These are phyloP conservation scores for Drosophila seguyi DNA, from an alignment of 1,140 invertebrate genomes.

Conservation along the genomic window DNA sequence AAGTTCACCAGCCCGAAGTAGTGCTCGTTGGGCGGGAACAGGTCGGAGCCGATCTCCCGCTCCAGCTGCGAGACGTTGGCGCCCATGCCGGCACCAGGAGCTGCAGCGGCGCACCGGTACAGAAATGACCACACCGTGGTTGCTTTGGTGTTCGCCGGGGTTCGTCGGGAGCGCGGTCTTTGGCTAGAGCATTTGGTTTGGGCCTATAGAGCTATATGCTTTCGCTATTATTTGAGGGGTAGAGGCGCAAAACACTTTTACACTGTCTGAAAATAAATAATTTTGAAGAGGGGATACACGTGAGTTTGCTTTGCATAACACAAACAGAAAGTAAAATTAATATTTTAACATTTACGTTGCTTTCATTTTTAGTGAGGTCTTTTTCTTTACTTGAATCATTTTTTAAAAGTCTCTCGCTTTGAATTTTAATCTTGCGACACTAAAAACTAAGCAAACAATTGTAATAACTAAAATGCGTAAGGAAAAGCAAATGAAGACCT, in stretches of 20 bases:
- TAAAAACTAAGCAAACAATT: slow-evolving; percentile 74
- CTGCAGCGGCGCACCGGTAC: slow-evolving; percentile 78
- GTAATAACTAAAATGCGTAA: slow-evolving; percentile 63
- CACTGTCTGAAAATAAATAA: slow-evolving; percentile 84
- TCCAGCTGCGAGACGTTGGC: slow-evolving; percentile 99
- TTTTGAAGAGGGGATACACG: slow-evolving; percentile 85
- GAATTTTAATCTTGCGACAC: slow-evolving; percentile 44
- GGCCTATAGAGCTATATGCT: slow-evolving; percentile 53
- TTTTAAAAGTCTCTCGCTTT: slow-evolving; percentile 14
- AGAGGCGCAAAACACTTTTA: slow-evolving; percentile 76
- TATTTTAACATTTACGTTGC: slow-evolving; percentile 60
- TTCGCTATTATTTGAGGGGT: slow-evolving; percentile 58
- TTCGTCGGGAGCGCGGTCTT: slow-evolving; percentile 21
- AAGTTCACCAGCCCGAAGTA: slow-evolving; percentile 99
- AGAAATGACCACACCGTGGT: slow-evolving; percentile 78
- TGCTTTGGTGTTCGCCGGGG: slow-evolving; percentile 40
- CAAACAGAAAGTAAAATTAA: slow-evolving; percentile 74
- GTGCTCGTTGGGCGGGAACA: slow-evolving; percentile 98
- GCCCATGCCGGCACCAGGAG: slow-evolving; percentile 88
- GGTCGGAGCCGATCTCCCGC: slow-evolving; percentile 98
- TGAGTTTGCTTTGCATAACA: slow-evolving; percentile 83
- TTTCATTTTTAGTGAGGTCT: slow-evolving; percentile 46
- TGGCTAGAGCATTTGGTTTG: slow-evolving; percentile 48
- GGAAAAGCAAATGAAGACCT: slow-evolving; percentile 45
- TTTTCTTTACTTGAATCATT: slow-evolving; percentile 9